Conservation (phyloP, 64 coral and sea anemone genomes). For the Exaiptasia diaphana region DNA sequence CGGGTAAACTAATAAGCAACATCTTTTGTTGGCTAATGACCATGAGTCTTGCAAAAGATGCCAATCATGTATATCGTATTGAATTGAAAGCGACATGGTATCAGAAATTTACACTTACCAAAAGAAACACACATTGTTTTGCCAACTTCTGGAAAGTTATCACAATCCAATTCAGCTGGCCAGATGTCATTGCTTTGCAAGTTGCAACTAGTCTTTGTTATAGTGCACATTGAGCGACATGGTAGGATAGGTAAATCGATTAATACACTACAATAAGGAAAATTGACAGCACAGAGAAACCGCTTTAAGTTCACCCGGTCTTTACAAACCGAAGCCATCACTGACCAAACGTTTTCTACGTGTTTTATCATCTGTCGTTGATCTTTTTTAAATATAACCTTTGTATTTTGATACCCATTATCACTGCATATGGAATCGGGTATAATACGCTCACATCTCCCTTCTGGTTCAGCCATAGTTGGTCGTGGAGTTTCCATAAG, state of each 20-base stretch:
- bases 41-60: not conserved
- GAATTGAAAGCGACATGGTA: not conserved
- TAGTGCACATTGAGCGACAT: not conserved
- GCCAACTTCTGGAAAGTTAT: not conserved
- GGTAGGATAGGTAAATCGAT: not conserved
- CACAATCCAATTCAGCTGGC: not conserved
- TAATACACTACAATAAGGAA: not conserved
- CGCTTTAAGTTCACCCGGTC: not conserved
- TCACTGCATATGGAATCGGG: conserved; percentile 11
- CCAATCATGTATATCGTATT: not conserved
- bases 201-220: not conserved
- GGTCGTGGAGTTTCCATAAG: not conserved
- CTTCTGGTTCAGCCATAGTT: not conserved
- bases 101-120: not conserved
- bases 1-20: not conserved
- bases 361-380: not conserved
- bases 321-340: not conserved
- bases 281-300: not conserved
- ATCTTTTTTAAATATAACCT: not conserved
- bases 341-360: not conserved
- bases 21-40: not conserved
- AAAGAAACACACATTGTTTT: not conserved
- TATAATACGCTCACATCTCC: not conserved
- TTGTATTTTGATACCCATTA: not conserved
- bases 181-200: not conserved